Percentiles rank a stretch among this genome's conserved stretches.
These are phyloP conservation scores for Eupithecia centaureata DNA, from an alignment of 2,888 invertebrate genomes.

Conservation along the genomic window DNA sequence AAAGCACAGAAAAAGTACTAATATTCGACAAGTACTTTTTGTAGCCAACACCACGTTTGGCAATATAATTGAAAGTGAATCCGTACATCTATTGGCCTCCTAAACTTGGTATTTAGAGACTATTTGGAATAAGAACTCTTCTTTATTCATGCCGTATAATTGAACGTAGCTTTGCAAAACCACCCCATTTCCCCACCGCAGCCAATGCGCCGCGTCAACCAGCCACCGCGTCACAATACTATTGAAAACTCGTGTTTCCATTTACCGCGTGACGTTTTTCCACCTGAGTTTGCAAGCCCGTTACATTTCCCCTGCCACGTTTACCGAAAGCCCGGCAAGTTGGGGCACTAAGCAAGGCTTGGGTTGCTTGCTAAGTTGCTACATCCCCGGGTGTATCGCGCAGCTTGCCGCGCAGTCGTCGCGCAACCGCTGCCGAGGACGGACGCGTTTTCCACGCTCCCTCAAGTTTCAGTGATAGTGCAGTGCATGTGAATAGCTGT, in stretches of 20 bases:
- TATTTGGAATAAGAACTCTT: neutral
- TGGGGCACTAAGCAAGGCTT: neutral
- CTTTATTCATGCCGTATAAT: neutral
- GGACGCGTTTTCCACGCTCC: constrained; percentile 48
- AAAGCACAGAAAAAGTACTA: neutral
- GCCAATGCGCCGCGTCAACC: neutral
- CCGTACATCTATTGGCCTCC: neutral
- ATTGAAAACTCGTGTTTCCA: constrained; percentile 7
- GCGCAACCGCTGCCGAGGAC: constrained; percentile 54
- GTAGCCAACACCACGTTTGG: neutral
- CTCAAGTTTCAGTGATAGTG: constrained; percentile 32
- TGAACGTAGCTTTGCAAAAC: neutral
- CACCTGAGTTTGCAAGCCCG: constrained; percentile 8
- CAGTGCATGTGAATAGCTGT: constrained; percentile 31
- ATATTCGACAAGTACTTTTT: neutral
- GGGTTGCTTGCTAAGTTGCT: neutral
- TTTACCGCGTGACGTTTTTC: constrained; percentile 3
- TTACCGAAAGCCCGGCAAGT: neutral
- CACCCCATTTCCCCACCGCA: neutral
- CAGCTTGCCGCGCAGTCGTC: constrained; percentile 52
- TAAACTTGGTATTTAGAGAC: neutral
- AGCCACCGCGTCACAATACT: constrained; percentile 2
- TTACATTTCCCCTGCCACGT: constrained; percentile 28
- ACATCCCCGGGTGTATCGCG: constrained; percentile 34
- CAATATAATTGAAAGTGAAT: no score